Base-by-base conservation (phyloP, 2,113 vertebrate genomes). In the Dolichotis patagonum region DNA sequence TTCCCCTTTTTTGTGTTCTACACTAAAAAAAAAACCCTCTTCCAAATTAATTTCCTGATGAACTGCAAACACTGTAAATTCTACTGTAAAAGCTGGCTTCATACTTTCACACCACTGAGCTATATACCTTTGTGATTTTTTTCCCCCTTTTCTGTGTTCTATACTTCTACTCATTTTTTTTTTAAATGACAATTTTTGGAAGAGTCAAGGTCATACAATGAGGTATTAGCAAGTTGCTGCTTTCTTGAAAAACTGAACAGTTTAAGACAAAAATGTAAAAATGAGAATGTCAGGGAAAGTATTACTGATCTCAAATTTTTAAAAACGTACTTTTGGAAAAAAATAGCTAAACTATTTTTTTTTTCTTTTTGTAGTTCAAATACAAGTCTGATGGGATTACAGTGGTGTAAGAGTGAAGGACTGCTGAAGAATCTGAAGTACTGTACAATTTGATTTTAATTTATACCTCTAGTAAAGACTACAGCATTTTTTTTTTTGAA, bases 321-420 rank as follows among this genome's bases (percentile, higher is more conserved):
- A 38, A 86, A 92, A 85, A 46, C 28, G 24, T 87, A 46, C 13
- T 16, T 16, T 87, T 88, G 13, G 3, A 46, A 14, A 63, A 71
- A 97, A 96, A 95, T 24, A 62, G 28, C 88, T 89, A 96, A 71
- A 89, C 98, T 98, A 94, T 91, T 2, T 83, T 52, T 96, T 98
- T 98, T 91, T 98, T 98, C 54, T 94, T 98, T 98, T 98, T 98
- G 43, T 99, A 99, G 98, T 96, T 98, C 93, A 97, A 98, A 94
- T 97, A 98, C 97, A 91, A 98, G 98, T 98, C 96, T 98, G 98
- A 98, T 98, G 98, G 98, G 95, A 97, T 98, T 97, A 98, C 98
- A 95, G 98, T 98, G 98, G 98, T 99, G 95, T 99, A 98, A 98
- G 77, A 96, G 94, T 97, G 98, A 98, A 98, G 97, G 97, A 98